Base-by-base conservation (phyloP, 2,113 vertebrate species). In the Cephalopholis sonnerati region DNA sequence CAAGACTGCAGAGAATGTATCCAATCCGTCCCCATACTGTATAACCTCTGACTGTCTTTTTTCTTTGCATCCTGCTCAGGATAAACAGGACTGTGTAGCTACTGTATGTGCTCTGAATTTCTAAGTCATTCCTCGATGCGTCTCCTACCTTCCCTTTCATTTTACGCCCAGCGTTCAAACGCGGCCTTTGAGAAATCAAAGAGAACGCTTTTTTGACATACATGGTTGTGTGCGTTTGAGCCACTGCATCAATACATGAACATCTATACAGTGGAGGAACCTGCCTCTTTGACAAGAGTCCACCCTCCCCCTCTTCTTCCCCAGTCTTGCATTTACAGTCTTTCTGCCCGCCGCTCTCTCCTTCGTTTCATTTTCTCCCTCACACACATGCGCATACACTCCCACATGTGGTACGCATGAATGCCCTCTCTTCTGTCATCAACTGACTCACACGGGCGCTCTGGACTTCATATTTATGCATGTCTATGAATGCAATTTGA, bases 391-490 rank as follows among this genome's bases (percentile, higher is more conserved):
- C 22, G 39, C 9, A 3, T 4, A 62, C 5, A 18, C 61, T 41
- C 48, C 18, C 27, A 77, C 44, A 63, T 59, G 46, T 48, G 25
- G 24, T 25, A 73, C 25, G 81, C 76, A 50, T 13, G 54, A 72
- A 44, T 77, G 54, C 70, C 51, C 8, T 63, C 53, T 65, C 62
- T 16, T n/a, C 71, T 41, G 58, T 79, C 65, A 77, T 66, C 51
- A 36, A 50, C 51, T 27, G 25, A 70, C 53, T 79, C 71, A 17
- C 7, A 20, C 71, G n/a, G 22, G n/a, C 46, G 10, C 70, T 50
- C 6, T 4, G 8, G 39, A 65, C 29, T 83, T 68, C 72, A 78
- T 62, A 77, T 74, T 71, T 12, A 74, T 51, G 64, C 58, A n/a
- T 46, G 48, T 53, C 66, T 27, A 3, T 32, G 55, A 79, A 48